Percentiles rank a stretch among this genome's conserved stretches.
Conservation (phyloP, 2,797 vertebrate genomes). For the Gallinago nigripennis region DNA sequence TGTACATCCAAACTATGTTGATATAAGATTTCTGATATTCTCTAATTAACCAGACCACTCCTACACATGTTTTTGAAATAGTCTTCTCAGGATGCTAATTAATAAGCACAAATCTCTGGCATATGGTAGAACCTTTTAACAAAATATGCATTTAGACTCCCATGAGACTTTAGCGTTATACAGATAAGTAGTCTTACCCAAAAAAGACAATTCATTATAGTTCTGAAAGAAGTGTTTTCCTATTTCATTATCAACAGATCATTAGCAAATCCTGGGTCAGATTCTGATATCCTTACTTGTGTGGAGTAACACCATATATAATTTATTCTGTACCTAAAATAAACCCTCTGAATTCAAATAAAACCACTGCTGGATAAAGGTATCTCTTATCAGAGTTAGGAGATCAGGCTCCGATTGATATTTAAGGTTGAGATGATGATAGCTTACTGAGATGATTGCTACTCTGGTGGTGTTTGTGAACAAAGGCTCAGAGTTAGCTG, state of each 20-base stretch:
- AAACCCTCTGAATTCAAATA: background rate
- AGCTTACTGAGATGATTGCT: background rate
- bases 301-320: background rate
- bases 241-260: background rate
- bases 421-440: background rate
- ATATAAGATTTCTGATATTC: background rate
- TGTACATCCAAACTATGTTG: background rate
- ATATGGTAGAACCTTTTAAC: background rate
- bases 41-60: conserved; percentile 5
- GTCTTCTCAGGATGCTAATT: conserved; percentile 48
- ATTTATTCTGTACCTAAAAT: background rate
- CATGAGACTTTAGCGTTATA: background rate
- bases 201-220: background rate
- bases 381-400: background rate
- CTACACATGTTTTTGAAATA: conserved; percentile 24
- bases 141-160: background rate
- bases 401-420: background rate
- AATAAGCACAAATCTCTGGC: conserved; percentile 20
- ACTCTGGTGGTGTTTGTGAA: background rate
- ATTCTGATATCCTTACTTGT: background rate
- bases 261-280: background rate
- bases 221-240: background rate
- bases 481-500: background rate
- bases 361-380: background rate
- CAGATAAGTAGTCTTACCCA: background rate